Base-by-base conservation (phyloP, 2,113 vertebrate species). In the Picathartes gymnocephalus region DNA sequence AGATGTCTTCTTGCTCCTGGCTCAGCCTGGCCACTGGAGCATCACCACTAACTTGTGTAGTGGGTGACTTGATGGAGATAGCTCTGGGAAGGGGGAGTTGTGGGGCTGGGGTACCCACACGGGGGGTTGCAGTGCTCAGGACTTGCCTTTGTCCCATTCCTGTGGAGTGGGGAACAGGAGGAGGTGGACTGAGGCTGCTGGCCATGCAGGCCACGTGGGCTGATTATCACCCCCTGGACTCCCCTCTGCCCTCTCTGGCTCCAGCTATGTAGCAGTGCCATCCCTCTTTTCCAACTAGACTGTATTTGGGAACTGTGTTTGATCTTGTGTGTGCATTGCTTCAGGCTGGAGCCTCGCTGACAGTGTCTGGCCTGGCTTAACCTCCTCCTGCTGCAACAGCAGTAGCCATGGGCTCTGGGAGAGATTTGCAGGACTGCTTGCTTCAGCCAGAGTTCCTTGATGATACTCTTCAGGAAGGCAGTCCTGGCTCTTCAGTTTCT, bases 21-120 rank as follows among this genome's bases (percentile, higher is more conserved):
- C 47, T 85, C 24, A 84, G 53, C 37, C 45, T 66, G 70, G 42
- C 61, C 0, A 3, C 11, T 24, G 48, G 35, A 92, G 21, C 40
- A 44, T 69, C 11, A 21, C 47, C 0, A 1, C 44, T 30, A 31
- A 42, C 35, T 61, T 5, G 1, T 40, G 12, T 61, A 37, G 33
- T 51, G 50, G 40, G 31, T 2, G 8, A 31, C 10, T 39, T 25
- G 30, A 28, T 72, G 3, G 44, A 42, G 45, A 51, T 47, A 45
- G 10, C 51, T 28, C 51, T 56, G 53, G 45, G 37, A 77, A 53
- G 15, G 10, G 11, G 5, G 30, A 35, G 4, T 15, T 66, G 10
- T 50, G 56, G 24, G 27, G 5, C 33, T 81, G 15, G 24, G 14
- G 7, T 60, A 47, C 7, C 11, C 0, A 0, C 18, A 11, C 21